Conservation (phyloP, 1,140 invertebrate species). For the Pogonomyrmex barbatus region DNA sequence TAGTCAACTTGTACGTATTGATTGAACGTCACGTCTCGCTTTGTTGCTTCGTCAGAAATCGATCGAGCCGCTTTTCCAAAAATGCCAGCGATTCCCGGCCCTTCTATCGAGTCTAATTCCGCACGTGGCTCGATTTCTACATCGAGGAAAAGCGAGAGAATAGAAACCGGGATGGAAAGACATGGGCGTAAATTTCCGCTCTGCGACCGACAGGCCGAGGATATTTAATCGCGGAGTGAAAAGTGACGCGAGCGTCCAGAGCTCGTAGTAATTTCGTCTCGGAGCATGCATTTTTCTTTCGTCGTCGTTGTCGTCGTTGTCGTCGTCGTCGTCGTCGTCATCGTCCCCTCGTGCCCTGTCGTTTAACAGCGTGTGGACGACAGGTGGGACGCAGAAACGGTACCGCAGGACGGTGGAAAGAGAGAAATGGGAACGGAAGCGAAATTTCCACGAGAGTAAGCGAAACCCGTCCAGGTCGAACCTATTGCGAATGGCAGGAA, state of each 20-base stretch:
- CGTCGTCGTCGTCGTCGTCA: slow-evolving; percentile 16
- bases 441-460: slow-evolving; percentile 46
- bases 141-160: neutral
- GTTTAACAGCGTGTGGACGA: slow-evolving; percentile 4
- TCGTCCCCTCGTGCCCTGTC: neutral
- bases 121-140: neutral
- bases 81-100: neutral
- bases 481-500: slow-evolving; percentile 36
- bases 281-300: slow-evolving; percentile 33
- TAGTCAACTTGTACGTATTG: neutral
- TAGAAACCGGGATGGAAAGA: neutral
- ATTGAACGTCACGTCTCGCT: slow-evolving; percentile 11
- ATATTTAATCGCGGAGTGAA: slow-evolving; percentile 36
- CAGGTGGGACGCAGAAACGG: neutral
- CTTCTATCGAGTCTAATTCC: slow-evolving; percentile 24
- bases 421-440: slow-evolving; percentile 24
- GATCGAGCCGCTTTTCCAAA: slow-evolving; percentile 23
- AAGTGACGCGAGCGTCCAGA: slow-evolving; percentile 24
- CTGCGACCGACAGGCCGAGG: neutral
- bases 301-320: neutral
- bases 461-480: slow-evolving; percentile 30
- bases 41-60: neutral
- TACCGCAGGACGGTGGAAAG: neutral
- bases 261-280: slow-evolving; percentile 53
- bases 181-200: slow-evolving; percentile 12